Conservation (phyloP, 2,797 vertebrate genomes). For the Iguana delicatissima region DNA sequence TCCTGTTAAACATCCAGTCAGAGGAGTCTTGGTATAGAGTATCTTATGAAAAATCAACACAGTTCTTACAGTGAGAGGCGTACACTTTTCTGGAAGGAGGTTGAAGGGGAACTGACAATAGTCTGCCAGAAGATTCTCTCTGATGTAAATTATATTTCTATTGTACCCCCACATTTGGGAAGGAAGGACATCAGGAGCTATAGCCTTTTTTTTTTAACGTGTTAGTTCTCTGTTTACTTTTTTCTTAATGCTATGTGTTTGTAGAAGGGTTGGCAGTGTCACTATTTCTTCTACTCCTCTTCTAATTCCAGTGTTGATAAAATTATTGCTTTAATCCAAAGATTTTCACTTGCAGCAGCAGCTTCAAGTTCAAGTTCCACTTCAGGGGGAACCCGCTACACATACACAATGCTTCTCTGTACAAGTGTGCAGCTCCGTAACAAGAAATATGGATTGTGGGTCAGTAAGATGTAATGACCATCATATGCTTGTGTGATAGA, state of each 20-base stretch:
- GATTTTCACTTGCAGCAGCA: neutral
- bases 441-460: neutral
- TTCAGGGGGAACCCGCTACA: neutral
- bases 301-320: neutral
- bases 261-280: neutral
- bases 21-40: neutral
- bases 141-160: neutral
- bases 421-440: too few species aligned
- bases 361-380: neutral
- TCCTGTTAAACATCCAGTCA: neutral
- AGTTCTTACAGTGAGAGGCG: neutral
- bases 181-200: neutral
- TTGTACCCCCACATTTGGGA: neutral
- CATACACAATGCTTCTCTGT: neutral
- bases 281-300: too few species aligned
- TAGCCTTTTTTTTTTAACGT: neutral
- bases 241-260: neutral
- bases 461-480: too few species aligned
- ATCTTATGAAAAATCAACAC: neutral
- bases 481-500: neutral
- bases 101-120: neutral
- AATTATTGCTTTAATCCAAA: neutral
- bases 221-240: neutral
- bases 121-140: neutral
- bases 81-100: neutral